Evolutionary conservation across 2,888 invertebrate genomes (phyloP), one percentile per base, ranked within the genome.

Genomic region (Gymnocheta viridis): DNA sequence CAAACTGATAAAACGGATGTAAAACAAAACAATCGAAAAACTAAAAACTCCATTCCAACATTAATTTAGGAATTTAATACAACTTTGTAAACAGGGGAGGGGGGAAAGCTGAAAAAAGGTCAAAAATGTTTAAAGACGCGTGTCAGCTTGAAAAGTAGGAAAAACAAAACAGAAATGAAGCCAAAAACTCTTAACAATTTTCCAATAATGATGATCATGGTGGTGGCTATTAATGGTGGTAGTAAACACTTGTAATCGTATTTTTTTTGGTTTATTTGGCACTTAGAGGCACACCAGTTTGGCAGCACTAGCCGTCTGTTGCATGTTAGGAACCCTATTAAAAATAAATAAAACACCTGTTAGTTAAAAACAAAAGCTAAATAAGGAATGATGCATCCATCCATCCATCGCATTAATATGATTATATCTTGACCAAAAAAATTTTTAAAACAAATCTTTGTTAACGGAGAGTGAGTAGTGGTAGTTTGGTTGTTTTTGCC

Each of bases 121-220:
- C 84, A 84, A 69, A 19, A 73, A 60, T 77, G 81, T 81, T 35
- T 69, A 84, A 49, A 73, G 84, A 69, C 84, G 84, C 84, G 84
- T 84, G 84, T 81, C 84, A 73, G 67, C 32, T 54, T 22, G 9
- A 66, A 73, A 72, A 38, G 41, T 47, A 49, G 54, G 54, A 54
- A 77, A 76, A 83, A 60, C n/a, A 54, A 74, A 60, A 35, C 38
- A 44, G 32, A 56, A 70, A 51, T 51, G 22, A 54, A 29, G 41
- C 22, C 24, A 64, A 62, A 47, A 27, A 27, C n/a, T 22, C 19
- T 49, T 27, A 56, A 51, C 27, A 66, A 58, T 54, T 78, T 78
- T 62, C 49, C 67, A 82, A 78, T 82, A 22, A 38, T 49, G 70
- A 66, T 66, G 60, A 32, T 47, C 29, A 10, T 51, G 54, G 9